Evolutionary conservation across 2,797 vertebrate genomes (phyloP), one percentile per base, ranked within the genome.

Genomic region (Zalophus californianus): DNA sequence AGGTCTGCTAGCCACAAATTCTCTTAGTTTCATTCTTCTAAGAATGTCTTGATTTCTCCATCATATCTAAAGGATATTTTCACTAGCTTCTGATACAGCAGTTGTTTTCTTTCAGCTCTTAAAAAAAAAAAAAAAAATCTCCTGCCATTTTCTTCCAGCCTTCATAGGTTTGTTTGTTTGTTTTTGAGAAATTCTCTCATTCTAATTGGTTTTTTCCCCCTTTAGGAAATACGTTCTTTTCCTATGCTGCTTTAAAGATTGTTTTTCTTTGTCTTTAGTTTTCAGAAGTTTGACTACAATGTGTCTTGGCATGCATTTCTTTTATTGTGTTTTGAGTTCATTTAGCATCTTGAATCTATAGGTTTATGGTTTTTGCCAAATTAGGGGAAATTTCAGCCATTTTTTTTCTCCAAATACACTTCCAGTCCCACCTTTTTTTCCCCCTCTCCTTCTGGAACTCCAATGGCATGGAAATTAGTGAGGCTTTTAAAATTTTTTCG

Each of bases 401-500:
- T 90, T 79, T 70, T 86, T 78, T 79, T 79, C 41, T 66, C 54
- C 13, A 79, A 91, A 94, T 52, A 96, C 7, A 73, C 97, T 62
- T 79, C 38, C 25, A 88, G 48, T 15, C 14, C 29, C 32, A 79
- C 14, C 9, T 5, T 27, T 88, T 86, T 78, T 35, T 1, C 3
- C 13, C 10, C 27, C 35, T 83, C 41, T 77, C n/a, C 16, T 86
- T 82, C 27, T 78, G 38, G 10, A 84, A 73, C 13, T 32, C 12
- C 62, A 87, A 27, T 85, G 20, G 23, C 68, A 88, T 35, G 11
- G 13, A 68, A 38, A 10, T 91, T 86, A 87, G 27, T 93, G 35
- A 82, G 23, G 16, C 54, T n/a, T 72, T n/a, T 84, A 68, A 68
- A 68, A n/a, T 20, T 8, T 9, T 94, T 91, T 77, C 52, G 79